Base-by-base conservation (phyloP, 2,113 vertebrate species). In the Lepisosteus oculatus region DNA sequence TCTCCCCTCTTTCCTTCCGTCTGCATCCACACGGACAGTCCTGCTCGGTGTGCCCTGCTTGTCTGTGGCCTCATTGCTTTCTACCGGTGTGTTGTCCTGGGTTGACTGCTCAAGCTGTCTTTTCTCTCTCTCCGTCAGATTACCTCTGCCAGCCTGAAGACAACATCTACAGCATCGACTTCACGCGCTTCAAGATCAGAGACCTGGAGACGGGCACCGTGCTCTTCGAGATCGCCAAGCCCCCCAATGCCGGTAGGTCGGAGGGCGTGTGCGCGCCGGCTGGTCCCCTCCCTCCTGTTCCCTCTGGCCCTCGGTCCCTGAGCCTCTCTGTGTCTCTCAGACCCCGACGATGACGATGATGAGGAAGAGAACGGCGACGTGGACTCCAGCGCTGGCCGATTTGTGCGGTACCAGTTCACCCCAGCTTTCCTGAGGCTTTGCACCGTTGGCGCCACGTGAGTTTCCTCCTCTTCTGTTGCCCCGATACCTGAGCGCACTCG, bases 391-490 rank as follows among this genome's bases (percentile, higher is more conserved):
- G 93, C 95, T 0, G 97, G 97, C 0, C 96, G 97, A 61, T 99
- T 99, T 66, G 97, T 99, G 64, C 93, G 97, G 3, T 99, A 99
- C 79, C 97, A 99, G 88, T 99, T 99, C 87, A 99, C 97, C 41
- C 94, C 97, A 0, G 97, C 97, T 0, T 99, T 99, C 77, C 89
- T 99, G 11, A 96, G 94, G 17, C 93, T 99, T 41, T 86, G 94
- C 51, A 99, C 95, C 0, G 96, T 99, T 2, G 97, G 97, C 61
- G 97, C 97, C 72, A 99, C 97, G 97, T 99, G 84, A 96, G 96
- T 95, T 29, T 63, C 15, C 8, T 51, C 51, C 47, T 6, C 47
- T 6, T 9, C 47, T 6, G 5, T 51, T 5, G 9, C 47, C 5
- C 47, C 9, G 47, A 51, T 9, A 51, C 47, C 5, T 2, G 9